Conservation (phyloP, 2,113 vertebrate genomes). For the Sinocyclocheilus rhinocerous region DNA sequence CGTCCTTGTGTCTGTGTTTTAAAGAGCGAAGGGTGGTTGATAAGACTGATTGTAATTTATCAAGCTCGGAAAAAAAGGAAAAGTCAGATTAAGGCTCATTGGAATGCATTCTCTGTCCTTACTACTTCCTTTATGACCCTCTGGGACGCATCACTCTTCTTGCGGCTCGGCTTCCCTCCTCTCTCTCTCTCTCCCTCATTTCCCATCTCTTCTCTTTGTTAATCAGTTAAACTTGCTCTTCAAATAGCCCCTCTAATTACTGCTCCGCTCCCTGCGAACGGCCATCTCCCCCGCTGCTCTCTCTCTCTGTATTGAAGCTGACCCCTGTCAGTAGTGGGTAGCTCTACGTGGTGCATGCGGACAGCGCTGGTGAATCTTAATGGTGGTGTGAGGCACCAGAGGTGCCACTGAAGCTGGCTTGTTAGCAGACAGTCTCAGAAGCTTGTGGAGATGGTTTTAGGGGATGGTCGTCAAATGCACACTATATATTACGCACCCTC, state of each 20-base stretch:
- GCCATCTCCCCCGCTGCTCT: slow-evolving; percentile 67
- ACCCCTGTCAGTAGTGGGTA: slow-evolving; percentile 66
- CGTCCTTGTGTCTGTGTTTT: slow-evolving; percentile 42
- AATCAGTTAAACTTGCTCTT: slow-evolving; percentile 86
- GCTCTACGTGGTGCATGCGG: slow-evolving; percentile 48
- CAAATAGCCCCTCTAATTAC: slow-evolving; percentile 85
- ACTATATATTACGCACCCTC: slow-evolving; percentile 21
- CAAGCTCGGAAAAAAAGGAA: slow-evolving; percentile 32
- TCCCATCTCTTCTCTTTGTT: slow-evolving; percentile 72
- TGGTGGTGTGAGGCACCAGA: slow-evolving; percentile 60
- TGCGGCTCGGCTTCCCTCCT: slow-evolving; percentile 54
- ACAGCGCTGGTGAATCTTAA: slow-evolving; percentile 65
- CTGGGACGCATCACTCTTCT: slow-evolving; percentile 67
- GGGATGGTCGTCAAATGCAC: slow-evolving; percentile 34
- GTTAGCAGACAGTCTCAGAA: slow-evolving; percentile 66
- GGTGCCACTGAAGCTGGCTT: slow-evolving; percentile 58
- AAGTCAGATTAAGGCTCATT: slow-evolving; percentile 75
- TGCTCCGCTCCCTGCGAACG: slow-evolving; percentile 76
- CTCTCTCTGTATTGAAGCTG: slow-evolving; percentile 52
- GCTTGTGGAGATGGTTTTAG: slow-evolving; percentile 54
- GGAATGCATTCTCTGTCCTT: slow-evolving; percentile 75
- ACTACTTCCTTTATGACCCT: slow-evolving; percentile 69
- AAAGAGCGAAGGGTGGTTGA: slow-evolving; percentile 35
- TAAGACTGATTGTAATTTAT: slow-evolving; percentile 56
- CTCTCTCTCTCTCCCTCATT: slow-evolving; percentile 62